Percentiles rank a stretch among this genome's conserved stretches.
Evolutionary conservation across 2,797 vertebrate species (phyloP).

Genomic region (Dipus sagitta): DNA sequence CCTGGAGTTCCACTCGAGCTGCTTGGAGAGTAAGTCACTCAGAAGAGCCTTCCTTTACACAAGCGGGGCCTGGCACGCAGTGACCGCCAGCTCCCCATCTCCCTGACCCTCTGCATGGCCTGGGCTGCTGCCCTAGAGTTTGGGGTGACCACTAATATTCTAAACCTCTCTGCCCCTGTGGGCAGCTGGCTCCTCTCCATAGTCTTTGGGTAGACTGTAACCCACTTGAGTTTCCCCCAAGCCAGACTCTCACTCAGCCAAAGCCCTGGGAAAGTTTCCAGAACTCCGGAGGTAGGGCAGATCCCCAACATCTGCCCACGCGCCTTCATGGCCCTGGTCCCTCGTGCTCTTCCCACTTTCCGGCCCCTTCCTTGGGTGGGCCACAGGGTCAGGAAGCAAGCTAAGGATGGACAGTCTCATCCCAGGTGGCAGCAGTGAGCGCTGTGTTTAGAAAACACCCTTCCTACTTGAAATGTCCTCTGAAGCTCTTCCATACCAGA

Average conservation of each 20-base stretch:
- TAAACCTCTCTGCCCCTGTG: background rate
- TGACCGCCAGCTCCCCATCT: background rate
- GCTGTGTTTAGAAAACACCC: constrained; percentile 33
- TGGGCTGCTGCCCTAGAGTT: background rate
- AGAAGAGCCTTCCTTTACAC: background rate
- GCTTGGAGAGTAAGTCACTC: constrained; percentile 93
- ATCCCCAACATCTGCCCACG: no score
- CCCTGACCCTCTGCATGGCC: background rate
- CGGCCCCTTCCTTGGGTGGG: background rate
- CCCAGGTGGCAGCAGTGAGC: background rate
- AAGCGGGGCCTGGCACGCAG: background rate
- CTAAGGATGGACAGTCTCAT: no score
- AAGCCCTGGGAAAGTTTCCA: background rate
- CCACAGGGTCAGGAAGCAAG: background rate
- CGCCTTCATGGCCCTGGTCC: background rate
- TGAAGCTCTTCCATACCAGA: background rate
- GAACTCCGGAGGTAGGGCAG: background rate
- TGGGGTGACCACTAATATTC: background rate
- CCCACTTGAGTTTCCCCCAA: background rate
- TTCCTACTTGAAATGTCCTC: background rate
- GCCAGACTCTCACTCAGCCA: background rate
- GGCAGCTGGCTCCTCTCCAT: background rate
- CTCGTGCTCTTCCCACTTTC: fast-evolving
- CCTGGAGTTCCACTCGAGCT: constrained; percentile 97
- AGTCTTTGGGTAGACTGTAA: background rate